A percentile compares a stretch with the other conserved stretches of the same genome.
phyloP scores from a whole-genome alignment of 2,888 invertebrate genomes.

The Physocephala rufipes region DNA sequence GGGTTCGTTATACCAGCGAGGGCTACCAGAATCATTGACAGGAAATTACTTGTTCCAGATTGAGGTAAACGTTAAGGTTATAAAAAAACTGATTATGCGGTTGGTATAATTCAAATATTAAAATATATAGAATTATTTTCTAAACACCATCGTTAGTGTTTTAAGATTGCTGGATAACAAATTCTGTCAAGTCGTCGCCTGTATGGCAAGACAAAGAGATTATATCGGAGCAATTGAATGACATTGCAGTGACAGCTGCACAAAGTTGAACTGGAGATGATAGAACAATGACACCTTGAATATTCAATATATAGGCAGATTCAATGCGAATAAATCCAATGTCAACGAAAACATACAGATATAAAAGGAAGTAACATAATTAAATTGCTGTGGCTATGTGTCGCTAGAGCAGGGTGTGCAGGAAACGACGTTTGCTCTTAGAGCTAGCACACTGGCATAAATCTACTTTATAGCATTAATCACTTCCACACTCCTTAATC shows the following conservation, averaged over 20 bases:
- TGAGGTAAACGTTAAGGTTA: conserved; percentile 13
- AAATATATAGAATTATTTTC: too few species aligned
- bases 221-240: too few species aligned
- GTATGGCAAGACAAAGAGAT: not conserved
- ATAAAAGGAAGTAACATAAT: not conserved
- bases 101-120: too few species aligned
- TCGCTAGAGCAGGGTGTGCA: not conserved
- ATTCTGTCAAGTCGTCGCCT: not conserved
- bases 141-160: too few species aligned
- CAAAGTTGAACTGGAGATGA: conserved; percentile 6
- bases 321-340: too few species aligned
- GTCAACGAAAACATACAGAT: not conserved
- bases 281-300: not conserved
- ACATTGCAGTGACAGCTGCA: not conserved
- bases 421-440: not conserved
- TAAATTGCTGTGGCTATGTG: not conserved
- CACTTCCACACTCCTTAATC: too few species aligned
- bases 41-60: conserved; percentile 29
- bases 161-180: not conserved
- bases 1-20: not conserved
- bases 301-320: not conserved
- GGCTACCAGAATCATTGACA: conserved; percentile 25
- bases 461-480: too few species aligned
- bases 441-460: not conserved
- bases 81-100: not conserved